phyloP scores from a whole-genome alignment of 2,888 invertebrate species.

The Reticulitermes lucifugus region DNA sequence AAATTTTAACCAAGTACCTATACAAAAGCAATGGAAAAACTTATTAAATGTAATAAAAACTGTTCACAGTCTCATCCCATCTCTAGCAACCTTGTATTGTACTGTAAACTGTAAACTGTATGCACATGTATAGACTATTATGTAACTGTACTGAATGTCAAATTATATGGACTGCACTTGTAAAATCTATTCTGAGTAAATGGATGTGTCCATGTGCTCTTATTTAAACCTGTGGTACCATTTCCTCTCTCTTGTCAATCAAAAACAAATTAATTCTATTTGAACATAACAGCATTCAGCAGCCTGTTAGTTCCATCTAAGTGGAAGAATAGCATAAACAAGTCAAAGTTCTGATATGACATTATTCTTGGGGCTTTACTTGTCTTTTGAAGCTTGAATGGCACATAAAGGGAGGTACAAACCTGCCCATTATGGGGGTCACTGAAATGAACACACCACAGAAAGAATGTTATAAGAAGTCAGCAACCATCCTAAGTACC shows the following conservation, averaged over 20 bases:
- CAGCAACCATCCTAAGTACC: no score
- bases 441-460: no score
- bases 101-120: constrained; percentile 37
- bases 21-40: no score
- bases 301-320: background rate
- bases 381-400: no score
- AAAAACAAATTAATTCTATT: background rate
- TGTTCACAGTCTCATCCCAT: constrained; percentile 4
- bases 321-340: no score
- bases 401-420: no score
- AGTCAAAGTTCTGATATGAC: no score
- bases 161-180: constrained; percentile 24
- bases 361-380: no score
- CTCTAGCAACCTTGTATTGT: constrained; percentile 34
- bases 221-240: background rate
- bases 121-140: background rate
- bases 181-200: constrained; percentile 24
- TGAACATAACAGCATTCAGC: background rate
- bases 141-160: constrained; percentile 27
- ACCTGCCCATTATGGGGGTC: no score
- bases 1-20: no score
- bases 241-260: background rate
- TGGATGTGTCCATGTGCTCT: constrained; percentile 23
- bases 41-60: no score
- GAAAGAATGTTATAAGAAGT: no score